Base-by-base conservation (phyloP, 2,113 vertebrate species). In the Rissa tridactyla region DNA sequence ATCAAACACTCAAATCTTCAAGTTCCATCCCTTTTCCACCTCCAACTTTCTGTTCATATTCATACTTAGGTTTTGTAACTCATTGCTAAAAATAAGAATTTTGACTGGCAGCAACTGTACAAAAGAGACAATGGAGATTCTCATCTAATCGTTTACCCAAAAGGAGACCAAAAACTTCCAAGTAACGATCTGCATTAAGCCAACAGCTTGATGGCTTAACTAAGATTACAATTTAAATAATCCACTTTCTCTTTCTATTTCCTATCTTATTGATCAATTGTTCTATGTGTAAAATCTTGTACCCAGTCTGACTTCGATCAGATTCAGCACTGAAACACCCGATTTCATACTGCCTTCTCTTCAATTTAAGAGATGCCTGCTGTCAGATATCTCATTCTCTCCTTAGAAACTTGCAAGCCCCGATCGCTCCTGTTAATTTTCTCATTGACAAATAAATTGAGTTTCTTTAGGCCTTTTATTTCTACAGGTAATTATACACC, bases 61-160 rank as follows among this genome's bases (percentile, higher is more conserved):
- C 64, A n/a, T 44, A 36, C 71, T 84, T 81, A 3, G 1, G 25
- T 96, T 96, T 91, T 91, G 71, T 88, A 92, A 79, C 82, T 60
- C 57, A 10, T n/a, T 57, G 49, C 84, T 92, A 94, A 90, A 97
- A 96, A 91, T 69, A 87, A 61, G 52, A 64, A 80, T 95, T 89
- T 64, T 89, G 77, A 82, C 58, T 88, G 90, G 62, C 58, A 82
- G 70, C 49, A 57, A 87, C 3, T 70, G 4, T 11, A 44, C 16
- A 52, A 40, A 77, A 79, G 14, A 44, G 11, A 88, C 40, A 62
- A 32, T 3, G 20, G 51, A 77, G 66, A 85, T 34, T 81, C 40
- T 81, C 46, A 68, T 51, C 57, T 72, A 22, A 49, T 61, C n/a
- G 47, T 62, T 44, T 11, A 55, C 10, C 70, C 49, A 49, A 47